A percentile compares a stretch with the other conserved stretches of the same genome.
Conservation (phyloP, 1,140 invertebrate genomes). For the Heliconius eleuchia region DNA sequence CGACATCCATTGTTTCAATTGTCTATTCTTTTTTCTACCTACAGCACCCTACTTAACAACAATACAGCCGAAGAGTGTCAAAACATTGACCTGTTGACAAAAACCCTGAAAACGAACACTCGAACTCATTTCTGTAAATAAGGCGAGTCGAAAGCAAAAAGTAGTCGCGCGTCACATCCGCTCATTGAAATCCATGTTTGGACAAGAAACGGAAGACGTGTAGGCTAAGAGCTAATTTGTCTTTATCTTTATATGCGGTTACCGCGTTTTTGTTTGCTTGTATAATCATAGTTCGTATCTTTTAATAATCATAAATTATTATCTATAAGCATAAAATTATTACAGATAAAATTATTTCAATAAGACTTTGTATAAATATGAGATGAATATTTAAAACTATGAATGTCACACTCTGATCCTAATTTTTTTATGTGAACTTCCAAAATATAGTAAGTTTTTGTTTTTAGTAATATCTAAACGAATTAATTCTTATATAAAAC, state of each 20-base stretch:
- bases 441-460: too few relatives aligned
- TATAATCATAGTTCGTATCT: neutral
- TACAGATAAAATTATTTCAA: too few relatives aligned
- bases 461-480: too few relatives aligned
- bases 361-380: too few relatives aligned
- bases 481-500: too few relatives aligned
- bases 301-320: too few relatives aligned
- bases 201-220: constrained; percentile 37
- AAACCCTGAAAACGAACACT: constrained; percentile 50
- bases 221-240: constrained; percentile 19
- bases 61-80: constrained; percentile 5
- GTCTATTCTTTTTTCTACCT: neutral
- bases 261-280: neutral
- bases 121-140: constrained; percentile 41
- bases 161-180: constrained; percentile 37
- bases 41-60: neutral
- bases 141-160: constrained; percentile 41
- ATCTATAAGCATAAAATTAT: too few relatives aligned
- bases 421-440: too few relatives aligned
- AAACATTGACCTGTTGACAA: constrained; percentile 18
- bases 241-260: constrained; percentile 7
- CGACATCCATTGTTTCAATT: neutral
- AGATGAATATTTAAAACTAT: too few relatives aligned
- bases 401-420: too few relatives aligned
- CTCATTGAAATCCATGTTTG: constrained; percentile 37